These are phyloP conservation scores for Cervus canadensis DNA, from an alignment of 2,113 vertebrate species.

Conservation along the genomic window DNA sequence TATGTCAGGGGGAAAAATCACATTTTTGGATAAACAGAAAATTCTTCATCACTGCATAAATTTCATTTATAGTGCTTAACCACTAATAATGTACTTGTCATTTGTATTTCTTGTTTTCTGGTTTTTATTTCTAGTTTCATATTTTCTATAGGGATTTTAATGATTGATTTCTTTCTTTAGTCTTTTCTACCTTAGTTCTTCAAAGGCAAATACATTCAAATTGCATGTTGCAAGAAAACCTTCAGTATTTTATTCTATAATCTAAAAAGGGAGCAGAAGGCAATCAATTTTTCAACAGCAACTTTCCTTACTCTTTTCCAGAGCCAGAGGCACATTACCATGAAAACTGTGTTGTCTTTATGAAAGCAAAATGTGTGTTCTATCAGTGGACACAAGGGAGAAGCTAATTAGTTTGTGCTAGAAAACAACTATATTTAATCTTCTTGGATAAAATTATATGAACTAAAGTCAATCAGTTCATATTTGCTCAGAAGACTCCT, in stretches of 20 bases:
- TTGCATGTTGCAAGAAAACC: slow-evolving; percentile 3
- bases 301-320: slow-evolving; percentile 44
- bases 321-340: slow-evolving; percentile 49
- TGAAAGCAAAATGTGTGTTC: slow-evolving; percentile 62
- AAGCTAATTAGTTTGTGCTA: slow-evolving; percentile 62
- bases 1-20: not conserved
- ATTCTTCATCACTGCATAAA: not conserved
- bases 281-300: slow-evolving; percentile 58
- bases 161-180: slow-evolving; percentile 22
- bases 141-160: slow-evolving; percentile 4
- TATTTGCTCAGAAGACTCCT: slow-evolving; percentile 29
- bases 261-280: slow-evolving; percentile 15
- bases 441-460: slow-evolving; percentile 57
- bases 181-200: slow-evolving; percentile 41
- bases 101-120: not conserved
- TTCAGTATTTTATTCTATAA: not conserved
- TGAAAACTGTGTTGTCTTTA: slow-evolving; percentile 56
- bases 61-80: not conserved
- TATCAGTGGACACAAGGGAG: slow-evolving; percentile 56
- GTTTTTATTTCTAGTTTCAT: not conserved
- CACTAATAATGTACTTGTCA: not conserved
- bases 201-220: slow-evolving; percentile 31
- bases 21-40: not conserved
- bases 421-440: slow-evolving; percentile 63
- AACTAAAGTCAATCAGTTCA: slow-evolving; percentile 48